phyloP scores from a whole-genome alignment of 2,797 vertebrate species.

The Nyctibius grandis region DNA sequence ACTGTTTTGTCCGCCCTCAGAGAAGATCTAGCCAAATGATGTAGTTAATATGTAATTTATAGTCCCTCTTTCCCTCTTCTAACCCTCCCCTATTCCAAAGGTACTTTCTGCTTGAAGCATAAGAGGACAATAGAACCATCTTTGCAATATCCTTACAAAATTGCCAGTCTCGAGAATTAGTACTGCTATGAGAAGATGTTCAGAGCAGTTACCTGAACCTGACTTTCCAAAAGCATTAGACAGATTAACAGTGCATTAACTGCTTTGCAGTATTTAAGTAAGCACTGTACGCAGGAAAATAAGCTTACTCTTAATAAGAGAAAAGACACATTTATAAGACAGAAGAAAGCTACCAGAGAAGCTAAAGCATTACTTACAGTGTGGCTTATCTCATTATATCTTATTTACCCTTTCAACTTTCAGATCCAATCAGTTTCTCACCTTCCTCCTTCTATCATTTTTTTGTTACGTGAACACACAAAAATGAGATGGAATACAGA shows the following conservation, averaged over 20 bases:
- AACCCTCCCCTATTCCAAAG: neutral
- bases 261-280: neutral
- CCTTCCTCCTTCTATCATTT: neutral
- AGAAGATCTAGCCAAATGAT: neutral
- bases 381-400: neutral
- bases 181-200: neutral
- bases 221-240: neutral
- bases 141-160: neutral
- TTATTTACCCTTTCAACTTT: neutral
- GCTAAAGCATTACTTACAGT: neutral
- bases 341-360: neutral
- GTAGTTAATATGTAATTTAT: neutral
- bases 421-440: neutral
- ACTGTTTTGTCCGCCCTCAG: rapidly evolving
- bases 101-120: neutral
- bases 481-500: neutral
- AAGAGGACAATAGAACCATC: neutral
- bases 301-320: neutral
- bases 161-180: neutral
- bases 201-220: neutral
- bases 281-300: rapidly evolving
- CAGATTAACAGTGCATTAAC: rapidly evolving
- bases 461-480: rapidly evolving
- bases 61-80: neutral
- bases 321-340: neutral